A percentile compares a stretch with the other conserved stretches of the same genome.
phyloP scores from a whole-genome alignment of 1,140 invertebrate genomes.

The Euwallacea fornicatus region DNA sequence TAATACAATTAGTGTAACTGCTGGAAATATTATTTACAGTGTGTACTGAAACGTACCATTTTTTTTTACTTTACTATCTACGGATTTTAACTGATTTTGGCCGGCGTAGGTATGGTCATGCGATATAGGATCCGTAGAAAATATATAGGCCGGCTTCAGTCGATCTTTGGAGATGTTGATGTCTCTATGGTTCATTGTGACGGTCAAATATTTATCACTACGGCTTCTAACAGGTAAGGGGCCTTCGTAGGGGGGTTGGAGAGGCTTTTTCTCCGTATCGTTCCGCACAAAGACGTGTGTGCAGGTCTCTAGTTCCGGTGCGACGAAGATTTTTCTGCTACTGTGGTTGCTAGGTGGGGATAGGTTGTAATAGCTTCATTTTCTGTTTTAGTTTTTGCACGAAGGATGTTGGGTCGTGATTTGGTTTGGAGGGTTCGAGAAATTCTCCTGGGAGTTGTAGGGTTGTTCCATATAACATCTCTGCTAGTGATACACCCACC shows the following conservation, averaged over 20 bases:
- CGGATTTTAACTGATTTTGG: no score
- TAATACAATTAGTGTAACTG: no score
- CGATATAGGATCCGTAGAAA: neutral
- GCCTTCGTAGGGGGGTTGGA: neutral
- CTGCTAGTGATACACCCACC: constrained; percentile 44
- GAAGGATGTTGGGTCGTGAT: neutral
- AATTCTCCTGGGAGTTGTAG: constrained; percentile 44
- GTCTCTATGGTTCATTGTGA: neutral
- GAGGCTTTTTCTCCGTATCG: neutral
- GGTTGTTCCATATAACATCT: constrained; percentile 46
- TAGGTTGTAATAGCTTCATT: constrained; percentile 7
- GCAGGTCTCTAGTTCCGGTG: neutral
- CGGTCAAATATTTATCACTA: neutral
- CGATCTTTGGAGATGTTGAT: neutral
- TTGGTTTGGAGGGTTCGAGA: neutral
- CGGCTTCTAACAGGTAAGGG: no score
- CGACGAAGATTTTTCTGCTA: constrained; percentile 3
- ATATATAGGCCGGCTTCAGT: neutral
- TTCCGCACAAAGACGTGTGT: constrained; percentile 9
- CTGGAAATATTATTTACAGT: no score
- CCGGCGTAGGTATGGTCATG: no score
- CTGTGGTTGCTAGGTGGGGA: constrained; percentile 1
- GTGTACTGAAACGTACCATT: no score
- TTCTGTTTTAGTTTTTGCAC: neutral
- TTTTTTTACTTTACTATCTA: no score